A percentile compares a stretch with the other conserved stretches of the same genome.
Evolutionary conservation across 2,888 invertebrate genomes (phyloP).

Genomic region (Chymomyza amoena): DNA sequence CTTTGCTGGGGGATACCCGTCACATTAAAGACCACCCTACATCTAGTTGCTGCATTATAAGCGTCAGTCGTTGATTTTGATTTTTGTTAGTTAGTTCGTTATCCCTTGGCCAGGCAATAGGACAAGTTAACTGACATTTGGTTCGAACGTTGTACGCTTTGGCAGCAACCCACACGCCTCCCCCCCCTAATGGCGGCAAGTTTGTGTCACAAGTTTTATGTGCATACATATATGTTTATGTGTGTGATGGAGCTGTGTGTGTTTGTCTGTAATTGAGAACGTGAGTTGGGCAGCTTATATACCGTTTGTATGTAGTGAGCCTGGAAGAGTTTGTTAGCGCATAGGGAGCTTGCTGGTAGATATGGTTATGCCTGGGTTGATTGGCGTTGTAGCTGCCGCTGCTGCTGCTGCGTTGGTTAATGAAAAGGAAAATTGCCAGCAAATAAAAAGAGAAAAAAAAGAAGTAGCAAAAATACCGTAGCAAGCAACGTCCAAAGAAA

Average conservation of each 20-base stretch:
- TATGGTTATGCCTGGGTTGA: slow-evolving; percentile 26
- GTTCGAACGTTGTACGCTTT: too few relatives aligned
- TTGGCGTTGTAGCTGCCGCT: slow-evolving; percentile 37
- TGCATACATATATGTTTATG: slow-evolving; percentile 27
- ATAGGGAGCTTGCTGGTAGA: background rate
- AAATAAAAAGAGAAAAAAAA: slow-evolving; percentile 51
- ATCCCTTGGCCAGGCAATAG: slow-evolving; percentile 38
- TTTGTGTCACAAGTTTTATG: slow-evolving; percentile 42
- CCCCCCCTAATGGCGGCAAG: background rate
- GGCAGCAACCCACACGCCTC: background rate
- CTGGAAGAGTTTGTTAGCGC: too few relatives aligned
- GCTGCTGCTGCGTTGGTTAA: slow-evolving; percentile 46
- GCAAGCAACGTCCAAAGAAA: slow-evolving; percentile 44
- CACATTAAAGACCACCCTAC: background rate
- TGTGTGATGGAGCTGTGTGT: background rate
- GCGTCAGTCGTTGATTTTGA: slow-evolving; percentile 43
- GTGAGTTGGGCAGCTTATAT: slow-evolving; percentile 32
- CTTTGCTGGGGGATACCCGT: too few relatives aligned
- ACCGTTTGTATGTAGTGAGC: background rate
- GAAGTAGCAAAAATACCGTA: slow-evolving; percentile 2
- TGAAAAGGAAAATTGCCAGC: slow-evolving; percentile 61
- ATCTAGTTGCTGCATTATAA: background rate
- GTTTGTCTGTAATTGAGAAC: background rate
- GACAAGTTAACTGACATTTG: background rate
- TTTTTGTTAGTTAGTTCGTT: slow-evolving; percentile 65